These are phyloP conservation scores for Cartodere bifasciata DNA, from an alignment of 2,888 invertebrate genomes.

Conservation along the genomic window DNA sequence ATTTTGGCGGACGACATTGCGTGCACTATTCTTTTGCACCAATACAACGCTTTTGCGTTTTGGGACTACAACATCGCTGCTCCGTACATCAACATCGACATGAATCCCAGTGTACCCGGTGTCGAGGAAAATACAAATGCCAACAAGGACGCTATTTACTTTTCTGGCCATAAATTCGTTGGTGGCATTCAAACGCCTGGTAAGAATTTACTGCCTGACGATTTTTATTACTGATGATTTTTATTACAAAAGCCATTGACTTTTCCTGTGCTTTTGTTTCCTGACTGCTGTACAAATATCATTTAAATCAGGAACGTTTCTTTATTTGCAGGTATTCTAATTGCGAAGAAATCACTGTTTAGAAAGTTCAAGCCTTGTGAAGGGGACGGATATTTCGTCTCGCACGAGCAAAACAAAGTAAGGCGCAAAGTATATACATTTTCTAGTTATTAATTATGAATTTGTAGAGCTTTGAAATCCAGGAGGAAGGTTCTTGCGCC, in stretches of 20 bases:
- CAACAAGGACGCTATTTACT: slow-evolving; percentile 79
- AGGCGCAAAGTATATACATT: slow-evolving; percentile 6
- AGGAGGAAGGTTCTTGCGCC: slow-evolving; percentile 66
- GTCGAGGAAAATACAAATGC: slow-evolving; percentile 55
- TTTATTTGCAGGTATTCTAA: slow-evolving; percentile 40
- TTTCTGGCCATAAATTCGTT: slow-evolving; percentile 82
- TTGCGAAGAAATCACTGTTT: slow-evolving; percentile 49
- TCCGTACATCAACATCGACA: slow-evolving; percentile 65
- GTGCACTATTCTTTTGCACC: slow-evolving; percentile 68
- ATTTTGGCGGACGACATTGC: slow-evolving; percentile 73
- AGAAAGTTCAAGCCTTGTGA: slow-evolving; percentile 33
- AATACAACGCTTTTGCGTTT: slow-evolving; percentile 69
- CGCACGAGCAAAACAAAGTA: slow-evolving; percentile 31
- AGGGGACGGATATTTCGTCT: slow-evolving; percentile 31
- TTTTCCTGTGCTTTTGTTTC: background rate
- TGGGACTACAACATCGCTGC: slow-evolving; percentile 86
- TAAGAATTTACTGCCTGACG: slow-evolving; percentile 21
- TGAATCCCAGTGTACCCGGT: slow-evolving; percentile 68
- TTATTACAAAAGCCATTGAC: background rate
- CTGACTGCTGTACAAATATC: background rate
- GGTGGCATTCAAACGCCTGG: slow-evolving; percentile 82
- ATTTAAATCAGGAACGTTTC: slow-evolving; percentile 1
- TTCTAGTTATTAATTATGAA: background rate
- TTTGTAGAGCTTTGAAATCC: slow-evolving; percentile 43
- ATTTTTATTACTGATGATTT: background rate